Percentiles rank a stretch among this genome's conserved stretches.
phyloP scores from a whole-genome alignment of 2,113 vertebrate species.

The Zapus hudsonius region DNA sequence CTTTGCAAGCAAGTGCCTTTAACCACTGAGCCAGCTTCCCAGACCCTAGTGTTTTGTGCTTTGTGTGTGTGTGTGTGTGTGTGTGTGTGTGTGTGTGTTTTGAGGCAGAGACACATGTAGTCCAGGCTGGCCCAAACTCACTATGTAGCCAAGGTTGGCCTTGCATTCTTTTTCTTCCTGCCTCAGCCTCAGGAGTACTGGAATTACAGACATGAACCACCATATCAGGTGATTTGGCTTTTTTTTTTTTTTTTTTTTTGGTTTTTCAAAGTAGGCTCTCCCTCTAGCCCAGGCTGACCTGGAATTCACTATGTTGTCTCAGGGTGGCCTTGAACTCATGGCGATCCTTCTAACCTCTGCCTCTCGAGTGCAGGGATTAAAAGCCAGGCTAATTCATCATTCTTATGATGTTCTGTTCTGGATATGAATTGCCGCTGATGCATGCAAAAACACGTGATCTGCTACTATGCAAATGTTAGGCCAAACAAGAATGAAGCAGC shows the following conservation, averaged over 20 bases:
- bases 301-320: too few relatives aligned
- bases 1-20: neutral
- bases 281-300: too few relatives aligned
- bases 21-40: neutral
- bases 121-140: neutral
- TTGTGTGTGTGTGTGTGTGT: too few relatives aligned
- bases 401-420: neutral
- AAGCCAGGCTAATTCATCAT: neutral
- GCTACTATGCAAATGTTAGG: neutral
- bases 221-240: neutral
- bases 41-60: neutral
- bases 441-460: neutral
- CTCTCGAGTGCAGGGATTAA: too few relatives aligned
- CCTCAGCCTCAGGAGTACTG: neutral
- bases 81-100: too few relatives aligned
- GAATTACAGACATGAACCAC: too few relatives aligned
- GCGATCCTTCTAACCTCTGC: too few relatives aligned
- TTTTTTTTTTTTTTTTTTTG: too few relatives aligned
- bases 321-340: too few relatives aligned
- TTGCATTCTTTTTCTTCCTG: neutral
- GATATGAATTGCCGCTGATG: neutral
- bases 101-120: neutral
- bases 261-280: too few relatives aligned
- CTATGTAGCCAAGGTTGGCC: neutral
- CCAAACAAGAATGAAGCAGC: neutral